These are phyloP conservation scores for Pedicia rivosa DNA, from an alignment of 2,888 invertebrate genomes.

Conservation along the genomic window DNA sequence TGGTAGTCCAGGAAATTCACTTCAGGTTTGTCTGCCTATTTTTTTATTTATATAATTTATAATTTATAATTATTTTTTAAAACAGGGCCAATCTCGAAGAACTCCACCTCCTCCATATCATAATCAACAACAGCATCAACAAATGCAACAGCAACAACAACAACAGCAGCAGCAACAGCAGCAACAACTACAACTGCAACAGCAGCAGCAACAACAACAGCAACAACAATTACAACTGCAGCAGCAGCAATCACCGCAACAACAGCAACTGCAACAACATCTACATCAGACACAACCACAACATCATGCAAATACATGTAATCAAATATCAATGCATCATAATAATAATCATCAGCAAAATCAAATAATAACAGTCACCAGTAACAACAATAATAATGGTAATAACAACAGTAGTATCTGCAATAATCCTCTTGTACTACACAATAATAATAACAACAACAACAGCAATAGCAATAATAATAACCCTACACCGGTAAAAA, in stretches of 20 bases:
- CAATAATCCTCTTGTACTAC: conserved; percentile 8
- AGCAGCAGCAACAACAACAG: conserved; percentile 15
- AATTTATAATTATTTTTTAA: conserved; percentile 8
- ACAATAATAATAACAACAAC: conserved; percentile 9
- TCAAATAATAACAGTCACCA: not conserved
- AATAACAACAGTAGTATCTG: not conserved
- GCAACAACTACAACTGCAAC: conserved; percentile 3
- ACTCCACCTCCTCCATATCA: conserved; percentile 65
- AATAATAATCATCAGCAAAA: not conserved
- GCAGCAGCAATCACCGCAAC: conserved; percentile 7
- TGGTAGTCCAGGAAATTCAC: conserved; percentile 59
- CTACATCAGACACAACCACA: conserved; percentile 2
- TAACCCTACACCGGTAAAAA: conserved; percentile 19
- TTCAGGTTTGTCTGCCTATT: conserved; percentile 34
- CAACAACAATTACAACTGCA: conserved; percentile 5
- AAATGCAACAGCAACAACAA: conserved; percentile 26
- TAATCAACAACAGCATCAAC: conserved; percentile 20
- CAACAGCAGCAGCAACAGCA: conserved; percentile 1
- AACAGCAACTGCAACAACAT: conserved; percentile 2
- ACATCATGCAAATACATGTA: too few relatives aligned
- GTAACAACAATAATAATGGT: not conserved
- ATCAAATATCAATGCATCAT: not conserved
- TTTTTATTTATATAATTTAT: conserved; percentile 1
- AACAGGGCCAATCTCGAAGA: conserved; percentile 43
- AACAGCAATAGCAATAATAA: conserved; percentile 10